These are phyloP conservation scores for Polia nebulosa DNA, from an alignment of 2,888 invertebrate species.

Conservation along the genomic window DNA sequence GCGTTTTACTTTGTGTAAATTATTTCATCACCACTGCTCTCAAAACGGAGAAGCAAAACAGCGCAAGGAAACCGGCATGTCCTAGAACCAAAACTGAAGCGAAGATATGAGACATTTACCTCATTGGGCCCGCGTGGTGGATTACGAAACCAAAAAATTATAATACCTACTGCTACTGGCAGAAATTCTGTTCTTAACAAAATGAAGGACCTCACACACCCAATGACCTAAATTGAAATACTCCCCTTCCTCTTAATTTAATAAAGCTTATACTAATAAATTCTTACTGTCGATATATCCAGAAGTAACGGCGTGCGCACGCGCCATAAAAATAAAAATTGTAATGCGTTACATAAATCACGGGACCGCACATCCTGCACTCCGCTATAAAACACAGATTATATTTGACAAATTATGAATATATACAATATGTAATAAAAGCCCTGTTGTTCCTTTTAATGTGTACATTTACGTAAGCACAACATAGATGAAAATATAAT, in stretches of 20 bases:
- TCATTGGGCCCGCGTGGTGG: too few relatives aligned
- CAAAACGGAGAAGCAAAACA: too few relatives aligned
- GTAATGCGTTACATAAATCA: conserved; percentile 64
- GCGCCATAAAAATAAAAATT: conserved; percentile 54
- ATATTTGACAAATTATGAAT: conserved; percentile 67
- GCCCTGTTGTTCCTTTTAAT: too few relatives aligned
- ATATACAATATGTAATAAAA: too few relatives aligned
- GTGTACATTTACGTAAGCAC: too few relatives aligned
- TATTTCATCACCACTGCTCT: too few relatives aligned
- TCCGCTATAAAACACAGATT: conserved; percentile 56
- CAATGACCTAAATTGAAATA: conserved; percentile 15
- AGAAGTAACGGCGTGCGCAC: conserved; percentile 50
- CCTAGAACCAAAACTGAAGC: too few relatives aligned
- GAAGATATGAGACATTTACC: too few relatives aligned
- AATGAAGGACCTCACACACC: background rate
- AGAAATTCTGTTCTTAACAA: too few relatives aligned
- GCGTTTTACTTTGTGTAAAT: too few relatives aligned
- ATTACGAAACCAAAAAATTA: background rate
- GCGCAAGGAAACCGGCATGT: too few relatives aligned
- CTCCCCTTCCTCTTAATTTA: conserved; percentile 43
- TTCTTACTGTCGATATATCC: conserved; percentile 49
- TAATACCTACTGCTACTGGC: background rate
- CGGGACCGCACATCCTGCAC: conserved; percentile 56
- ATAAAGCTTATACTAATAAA: conserved; percentile 59
- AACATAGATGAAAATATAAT: too few relatives aligned